phyloP scores from a whole-genome alignment of 2,888 invertebrate genomes.

The Hypomecis punctinalis region DNA sequence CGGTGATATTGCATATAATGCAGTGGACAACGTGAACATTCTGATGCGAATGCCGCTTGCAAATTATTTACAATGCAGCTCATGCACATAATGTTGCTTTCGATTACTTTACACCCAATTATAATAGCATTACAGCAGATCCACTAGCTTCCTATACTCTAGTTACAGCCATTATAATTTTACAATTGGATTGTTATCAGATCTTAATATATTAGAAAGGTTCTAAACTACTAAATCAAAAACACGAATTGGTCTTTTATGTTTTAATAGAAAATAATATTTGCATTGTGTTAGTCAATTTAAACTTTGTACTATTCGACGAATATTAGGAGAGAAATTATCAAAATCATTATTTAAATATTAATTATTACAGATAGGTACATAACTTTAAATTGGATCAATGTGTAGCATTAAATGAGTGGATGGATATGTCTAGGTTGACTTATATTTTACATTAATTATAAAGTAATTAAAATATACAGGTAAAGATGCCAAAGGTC shows the following conservation, averaged over 20 bases:
- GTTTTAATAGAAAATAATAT: conserved; percentile 80
- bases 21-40: conserved; percentile 56
- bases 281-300: conserved; percentile 72
- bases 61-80: conserved; percentile 77
- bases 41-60: conserved; percentile 63
- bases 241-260: conserved; percentile 81
- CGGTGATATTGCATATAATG: conserved; percentile 46
- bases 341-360: neutral
- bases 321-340: conserved; percentile 52
- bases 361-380: conserved; percentile 11
- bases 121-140: conserved; percentile 27
- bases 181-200: conserved; percentile 13
- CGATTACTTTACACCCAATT: conserved; percentile 14
- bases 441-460: conserved; percentile 30
- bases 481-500: conserved; percentile 23
- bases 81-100: conserved; percentile 62
- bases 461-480: conserved; percentile 27
- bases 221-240: conserved; percentile 83
- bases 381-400: conserved; percentile 2
- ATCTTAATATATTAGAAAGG: conserved; percentile 61
- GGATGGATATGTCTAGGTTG: conserved; percentile 6
- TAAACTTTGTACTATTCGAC: conserved; percentile 68
- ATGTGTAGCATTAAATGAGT: neutral
- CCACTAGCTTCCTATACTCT: conserved; percentile 11
- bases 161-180: conserved; percentile 4